Evolutionary conservation across 1,140 invertebrate genomes (phyloP).

Genomic region (Araneus ventricosus): DNA sequence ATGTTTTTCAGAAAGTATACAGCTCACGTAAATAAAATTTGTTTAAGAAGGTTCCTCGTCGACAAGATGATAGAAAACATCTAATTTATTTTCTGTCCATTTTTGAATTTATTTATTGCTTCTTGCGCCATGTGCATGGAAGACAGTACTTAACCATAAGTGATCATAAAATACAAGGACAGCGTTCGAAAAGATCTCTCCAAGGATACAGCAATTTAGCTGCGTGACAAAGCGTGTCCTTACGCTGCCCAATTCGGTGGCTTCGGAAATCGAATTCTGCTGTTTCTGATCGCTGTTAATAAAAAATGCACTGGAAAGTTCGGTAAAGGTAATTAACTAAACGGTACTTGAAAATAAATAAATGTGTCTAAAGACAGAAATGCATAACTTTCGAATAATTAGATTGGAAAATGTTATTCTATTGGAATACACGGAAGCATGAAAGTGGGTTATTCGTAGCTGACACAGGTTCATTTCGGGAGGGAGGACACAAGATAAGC

Average conservation of each 20-base stretch:
- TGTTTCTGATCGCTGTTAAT: background rate
- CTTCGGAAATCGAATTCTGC: background rate
- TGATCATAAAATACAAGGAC: constrained; percentile 26
- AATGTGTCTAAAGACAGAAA: too few relatives aligned
- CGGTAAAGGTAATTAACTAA: too few relatives aligned
- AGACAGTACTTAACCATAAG: background rate
- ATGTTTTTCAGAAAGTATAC: background rate
- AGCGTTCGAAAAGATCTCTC: background rate
- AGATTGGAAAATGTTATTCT: too few relatives aligned
- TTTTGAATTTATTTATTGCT: constrained; percentile 31
- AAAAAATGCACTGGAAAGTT: background rate
- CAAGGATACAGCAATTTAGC: constrained; percentile 26
- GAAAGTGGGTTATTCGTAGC: too few relatives aligned
- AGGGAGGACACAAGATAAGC: too few relatives aligned
- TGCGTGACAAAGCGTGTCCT: constrained; percentile 17
- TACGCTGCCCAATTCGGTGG: background rate
- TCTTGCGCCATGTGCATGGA: background rate
- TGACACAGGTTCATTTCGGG: too few relatives aligned
- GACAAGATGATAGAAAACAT: background rate
- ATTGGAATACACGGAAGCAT: too few relatives aligned
- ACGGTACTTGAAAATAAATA: too few relatives aligned
- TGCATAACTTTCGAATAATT: too few relatives aligned
- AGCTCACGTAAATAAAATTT: background rate
- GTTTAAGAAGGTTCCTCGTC: background rate
- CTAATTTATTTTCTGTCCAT: constrained; percentile 29